phyloP scores from a whole-genome alignment of 2,113 vertebrate genomes.

The Eulacestoma nigropectus region DNA sequence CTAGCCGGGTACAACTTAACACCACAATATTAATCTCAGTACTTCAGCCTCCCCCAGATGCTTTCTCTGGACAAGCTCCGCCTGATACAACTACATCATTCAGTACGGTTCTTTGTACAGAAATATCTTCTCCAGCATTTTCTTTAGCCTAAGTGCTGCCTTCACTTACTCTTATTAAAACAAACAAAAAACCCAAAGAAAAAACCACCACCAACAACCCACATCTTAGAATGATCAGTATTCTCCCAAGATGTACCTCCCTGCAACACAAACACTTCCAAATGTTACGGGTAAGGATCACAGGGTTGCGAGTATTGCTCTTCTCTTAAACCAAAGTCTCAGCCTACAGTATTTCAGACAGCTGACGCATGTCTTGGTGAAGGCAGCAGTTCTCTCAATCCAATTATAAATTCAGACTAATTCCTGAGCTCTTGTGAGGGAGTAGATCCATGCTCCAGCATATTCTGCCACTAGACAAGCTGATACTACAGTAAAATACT shows the following conservation, averaged over 20 bases:
- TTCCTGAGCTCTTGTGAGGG: neutral
- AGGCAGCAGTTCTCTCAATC: neutral
- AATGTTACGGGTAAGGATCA: neutral
- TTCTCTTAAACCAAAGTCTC: neutral
- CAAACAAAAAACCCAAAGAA: neutral
- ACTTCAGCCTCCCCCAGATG: neutral
- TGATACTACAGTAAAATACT: neutral
- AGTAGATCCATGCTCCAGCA: neutral
- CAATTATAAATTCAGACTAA: constrained; percentile 39
- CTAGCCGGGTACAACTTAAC: neutral
- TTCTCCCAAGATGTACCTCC: neutral
- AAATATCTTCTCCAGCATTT: neutral
- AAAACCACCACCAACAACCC: neutral
- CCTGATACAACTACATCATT: neutral
- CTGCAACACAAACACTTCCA: neutral
- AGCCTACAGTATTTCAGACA: neutral
- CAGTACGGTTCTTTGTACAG: neutral
- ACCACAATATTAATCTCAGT: neutral
- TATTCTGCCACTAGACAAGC: neutral
- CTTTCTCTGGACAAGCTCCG: neutral
- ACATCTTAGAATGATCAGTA: neutral
- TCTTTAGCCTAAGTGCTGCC: neutral
- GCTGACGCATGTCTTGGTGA: accelerated
- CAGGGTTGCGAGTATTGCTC: neutral
- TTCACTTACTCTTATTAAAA: neutral